These are phyloP conservation scores for Crax fasciolata DNA, from an alignment of 2,797 vertebrate genomes.

Conservation along the genomic window DNA sequence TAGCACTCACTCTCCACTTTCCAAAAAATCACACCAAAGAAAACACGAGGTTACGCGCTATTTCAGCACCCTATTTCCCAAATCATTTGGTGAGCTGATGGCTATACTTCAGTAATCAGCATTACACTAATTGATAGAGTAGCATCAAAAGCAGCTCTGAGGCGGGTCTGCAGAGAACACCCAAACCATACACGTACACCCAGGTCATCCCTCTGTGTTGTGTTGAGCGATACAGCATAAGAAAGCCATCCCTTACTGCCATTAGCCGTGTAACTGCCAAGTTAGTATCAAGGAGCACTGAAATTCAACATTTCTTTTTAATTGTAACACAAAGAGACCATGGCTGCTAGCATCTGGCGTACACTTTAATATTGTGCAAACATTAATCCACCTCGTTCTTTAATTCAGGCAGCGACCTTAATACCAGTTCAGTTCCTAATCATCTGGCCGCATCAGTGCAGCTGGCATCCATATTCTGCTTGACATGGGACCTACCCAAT, in stretches of 20 bases:
- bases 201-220: neutral
- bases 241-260: neutral
- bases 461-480: conserved; percentile 25
- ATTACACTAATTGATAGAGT: neutral
- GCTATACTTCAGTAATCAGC: neutral
- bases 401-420: conserved; percentile 78
- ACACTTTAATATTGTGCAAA: conserved; percentile 52
- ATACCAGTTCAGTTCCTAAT: conserved; percentile 76
- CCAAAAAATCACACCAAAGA: neutral
- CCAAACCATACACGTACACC: neutral
- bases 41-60: neutral
- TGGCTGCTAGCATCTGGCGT: conserved; percentile 44
- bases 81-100: neutral
- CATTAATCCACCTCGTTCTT: conserved; percentile 68
- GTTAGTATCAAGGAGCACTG: neutral
- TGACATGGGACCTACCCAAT: neutral
- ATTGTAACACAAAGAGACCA: neutral
- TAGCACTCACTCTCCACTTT: neutral
- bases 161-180: neutral
- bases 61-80: neutral
- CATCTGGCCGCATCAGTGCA: conserved; percentile 48
- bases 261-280: neutral
- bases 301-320: neutral
- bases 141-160: neutral
- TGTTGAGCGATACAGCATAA: neutral